Base-by-base conservation (phyloP, 2,113 vertebrate species). In the Gallinago jamesoni region DNA sequence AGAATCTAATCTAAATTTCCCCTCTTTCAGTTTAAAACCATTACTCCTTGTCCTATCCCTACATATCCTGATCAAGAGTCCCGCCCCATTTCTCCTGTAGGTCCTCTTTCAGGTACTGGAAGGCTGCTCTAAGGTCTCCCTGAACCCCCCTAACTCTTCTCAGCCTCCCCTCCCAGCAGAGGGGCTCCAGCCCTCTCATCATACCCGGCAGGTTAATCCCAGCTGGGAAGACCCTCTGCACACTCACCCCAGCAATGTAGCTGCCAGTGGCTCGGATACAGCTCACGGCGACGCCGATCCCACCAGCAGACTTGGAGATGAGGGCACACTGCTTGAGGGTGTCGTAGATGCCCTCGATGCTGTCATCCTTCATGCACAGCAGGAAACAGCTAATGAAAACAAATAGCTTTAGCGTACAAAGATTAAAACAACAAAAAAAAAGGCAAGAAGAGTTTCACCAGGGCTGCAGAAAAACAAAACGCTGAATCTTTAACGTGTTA, bases 321-420 rank as follows among this genome's bases (percentile, higher is more conserved):
- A 99, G 98, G 0, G 99, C 99, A 37, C 99, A 99, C 62, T 99
- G 99, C 98, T 99, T 99, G 87, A 99, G 96, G 0, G 99, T 99
- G 92, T 99, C 99, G 5, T 99, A 99, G 97, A 99, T 99, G 2
- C 99, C 99, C 3, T 99, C 99, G 3, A 99, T 99, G 97, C 99
- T 99, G 98, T 99, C 99, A 4, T 99, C 99, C 94, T 98, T 99
- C 99, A 99, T 99, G 94, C 99, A 96, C 30, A 99, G 98, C 98
- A 99, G 98, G 96, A 99, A 99, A 89, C 99, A 99, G 89, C 99
- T 99, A 7, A 8, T 2, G 16, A 21, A 41, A 20, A 62, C 70
- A 95, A 86, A 79, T 0, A 72, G 59, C 37, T 52, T 77, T 8
- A 88, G 84, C 5, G 4, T 1, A 8, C 10, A 10, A 13, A 24